Evolutionary conservation across 2,113 vertebrate species (phyloP), one percentile per base, ranked within the genome.

Genomic region (Dipodomys ordii): DNA sequence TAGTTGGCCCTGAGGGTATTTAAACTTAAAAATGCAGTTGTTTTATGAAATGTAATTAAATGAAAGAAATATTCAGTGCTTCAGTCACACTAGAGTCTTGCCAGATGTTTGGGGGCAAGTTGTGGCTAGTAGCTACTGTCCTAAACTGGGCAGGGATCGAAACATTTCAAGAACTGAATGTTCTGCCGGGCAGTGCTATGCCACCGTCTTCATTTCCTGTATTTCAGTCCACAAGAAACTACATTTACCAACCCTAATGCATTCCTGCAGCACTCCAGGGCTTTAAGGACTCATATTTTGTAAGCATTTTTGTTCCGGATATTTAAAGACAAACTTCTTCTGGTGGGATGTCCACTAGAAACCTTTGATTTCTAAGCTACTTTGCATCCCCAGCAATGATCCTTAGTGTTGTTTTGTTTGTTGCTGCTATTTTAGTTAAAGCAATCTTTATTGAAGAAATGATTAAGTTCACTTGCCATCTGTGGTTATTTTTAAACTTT

Each of bases 311-410:
- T 90, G 60, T 92, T 92, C 46, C 73, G 46, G 25, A 92, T 22
- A 92, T 92, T 92, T 60, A 77, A 71, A 90, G 74, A 68, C 77
- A 87, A 92, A 91, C 53, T 30, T 95, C 49, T 83, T 97, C 22
- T 18, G 30, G 72, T 85, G 64, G 27, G 76, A 68, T 11, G 53
- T 12, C 35, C 44, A 81, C 81, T 28, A 89, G 93, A 94, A 96
- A 77, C 64, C 82, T 91, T 20, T 74, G 30, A 87, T 62, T 83
- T 86, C 27, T 74, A 60, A 65, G 32, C 30, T 69, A 22, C 46
- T 46, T 69, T 82, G 72, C n/a, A 78, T 44, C n/a, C 72, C 69
- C 25, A 28, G 57, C 16, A 65, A 22, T 35, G 87, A 77, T 77
- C 74, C 4, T 27, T 44, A 53, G 49, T 68, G 68, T 7, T 64